phyloP scores from a whole-genome alignment of 2,113 vertebrate genomes.

The Boulengeromyrus knoepffleri region DNA sequence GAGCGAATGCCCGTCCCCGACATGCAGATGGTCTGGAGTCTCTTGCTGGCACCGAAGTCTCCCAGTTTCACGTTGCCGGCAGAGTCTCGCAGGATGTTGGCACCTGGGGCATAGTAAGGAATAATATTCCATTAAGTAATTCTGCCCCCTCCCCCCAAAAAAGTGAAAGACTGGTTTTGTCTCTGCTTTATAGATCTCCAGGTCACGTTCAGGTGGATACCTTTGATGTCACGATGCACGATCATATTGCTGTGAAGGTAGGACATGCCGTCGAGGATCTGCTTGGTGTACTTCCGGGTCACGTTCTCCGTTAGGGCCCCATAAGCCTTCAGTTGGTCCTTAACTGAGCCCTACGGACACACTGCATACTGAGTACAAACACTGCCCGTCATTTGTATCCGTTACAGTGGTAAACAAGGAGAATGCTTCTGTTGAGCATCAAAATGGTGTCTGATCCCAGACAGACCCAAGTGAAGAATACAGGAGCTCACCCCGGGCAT shows the following conservation, averaged over 20 bases:
- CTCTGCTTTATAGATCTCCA: background rate
- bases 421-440: background rate
- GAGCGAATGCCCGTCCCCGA: constrained; percentile 86
- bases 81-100: constrained; percentile 91
- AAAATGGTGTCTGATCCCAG: background rate
- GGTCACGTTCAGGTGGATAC: constrained; percentile 41
- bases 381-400: background rate
- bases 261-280: constrained; percentile 92
- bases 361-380: background rate
- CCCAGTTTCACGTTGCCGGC: constrained; percentile 91
- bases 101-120: constrained; percentile 58
- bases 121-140: background rate
- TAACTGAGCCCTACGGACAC: constrained; percentile 77
- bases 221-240: constrained; percentile 94
- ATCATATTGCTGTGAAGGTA: constrained; percentile 98
- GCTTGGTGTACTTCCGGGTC: constrained; percentile 87
- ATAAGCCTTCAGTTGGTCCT: constrained; percentile 91
- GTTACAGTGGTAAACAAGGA: background rate
- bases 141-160: background rate
- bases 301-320: constrained; percentile 90
- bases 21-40: constrained; percentile 94
- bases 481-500: constrained; percentile 81
- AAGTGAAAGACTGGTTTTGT: background rate
- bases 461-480: background rate
- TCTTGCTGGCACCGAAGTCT: constrained; percentile 91